Evolutionary conservation across 92 coral and sea anemone species (phyloP).

Genomic region (Blastomussa wellsi): DNA sequence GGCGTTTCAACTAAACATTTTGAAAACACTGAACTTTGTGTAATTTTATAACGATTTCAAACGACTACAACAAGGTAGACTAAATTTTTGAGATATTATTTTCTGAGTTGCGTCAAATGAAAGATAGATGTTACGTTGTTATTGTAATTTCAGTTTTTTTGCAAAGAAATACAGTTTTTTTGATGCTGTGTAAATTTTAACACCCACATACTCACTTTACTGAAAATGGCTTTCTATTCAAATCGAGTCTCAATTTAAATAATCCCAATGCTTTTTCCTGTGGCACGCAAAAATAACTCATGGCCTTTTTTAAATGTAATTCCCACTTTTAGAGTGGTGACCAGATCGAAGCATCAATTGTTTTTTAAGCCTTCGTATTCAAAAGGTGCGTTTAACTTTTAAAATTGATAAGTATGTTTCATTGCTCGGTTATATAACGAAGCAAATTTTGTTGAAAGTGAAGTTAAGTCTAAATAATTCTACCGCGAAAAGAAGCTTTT

Average conservation of each 20-base stretch:
- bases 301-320: not conserved
- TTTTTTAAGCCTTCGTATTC: too few species aligned
- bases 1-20: too few species aligned
- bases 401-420: not conserved
- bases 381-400: not conserved
- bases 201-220: conserved; percentile 18
- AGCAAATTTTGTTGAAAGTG: not conserved
- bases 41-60: too few species aligned
- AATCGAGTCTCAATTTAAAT: not conserved
- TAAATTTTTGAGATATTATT: not conserved
- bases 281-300: not conserved
- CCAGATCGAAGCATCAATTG: not conserved
- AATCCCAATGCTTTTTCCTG: not conserved
- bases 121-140: not conserved
- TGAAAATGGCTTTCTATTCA: conserved; percentile 7
- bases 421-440: not conserved
- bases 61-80: not conserved
- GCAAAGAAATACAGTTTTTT: not conserved
- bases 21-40: too few species aligned
- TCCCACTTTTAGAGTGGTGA: not conserved
- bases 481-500: not conserved
- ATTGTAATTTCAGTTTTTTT: not conserved
- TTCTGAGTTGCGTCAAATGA: not conserved
- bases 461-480: not conserved
- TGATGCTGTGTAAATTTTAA: conserved; percentile 13